Percentiles rank a stretch among this genome's conserved stretches.
Evolutionary conservation across 1,140 invertebrate species (phyloP).

Genomic region (Pogonomyrmex barbatus): DNA sequence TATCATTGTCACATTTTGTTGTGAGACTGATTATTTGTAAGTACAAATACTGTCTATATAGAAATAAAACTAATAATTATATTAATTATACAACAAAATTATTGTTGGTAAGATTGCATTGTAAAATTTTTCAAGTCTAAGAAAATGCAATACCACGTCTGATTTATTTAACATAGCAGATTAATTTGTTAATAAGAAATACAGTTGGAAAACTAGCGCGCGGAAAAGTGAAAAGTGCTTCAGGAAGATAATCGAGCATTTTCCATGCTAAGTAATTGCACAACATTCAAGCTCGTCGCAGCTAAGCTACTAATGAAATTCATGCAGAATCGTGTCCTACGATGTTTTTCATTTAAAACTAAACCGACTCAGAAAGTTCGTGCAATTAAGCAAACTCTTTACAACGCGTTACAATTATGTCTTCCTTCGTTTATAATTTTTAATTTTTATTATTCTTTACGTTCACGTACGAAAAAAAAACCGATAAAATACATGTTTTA

Average conservation of each 20-base stretch:
- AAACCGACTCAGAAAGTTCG: background rate
- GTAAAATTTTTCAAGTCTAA: background rate
- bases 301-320: slow-evolving; percentile 26
- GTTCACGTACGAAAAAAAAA: background rate
- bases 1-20: background rate
- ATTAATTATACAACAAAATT: background rate
- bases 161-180: slow-evolving; percentile 11
- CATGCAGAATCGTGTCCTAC: background rate
- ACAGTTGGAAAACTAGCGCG: background rate
- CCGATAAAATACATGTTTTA: background rate
- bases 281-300: slow-evolving; percentile 16
- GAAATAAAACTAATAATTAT: background rate
- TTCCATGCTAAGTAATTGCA: slow-evolving; percentile 37
- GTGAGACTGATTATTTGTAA: background rate
- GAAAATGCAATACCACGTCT: background rate
- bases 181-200: slow-evolving; percentile 24
- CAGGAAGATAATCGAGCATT: slow-evolving; percentile 30
- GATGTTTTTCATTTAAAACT: slow-evolving; percentile 28
- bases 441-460: background rate
- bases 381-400: slow-evolving; percentile 8
- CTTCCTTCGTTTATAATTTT: background rate
- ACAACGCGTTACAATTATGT: background rate
- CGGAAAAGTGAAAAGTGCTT: background rate
- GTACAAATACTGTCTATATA: background rate
- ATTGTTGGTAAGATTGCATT: background rate